These are phyloP conservation scores for Drosophila pseudoobscura DNA, from an alignment of 1,140 invertebrate genomes.

Conservation along the genomic window DNA sequence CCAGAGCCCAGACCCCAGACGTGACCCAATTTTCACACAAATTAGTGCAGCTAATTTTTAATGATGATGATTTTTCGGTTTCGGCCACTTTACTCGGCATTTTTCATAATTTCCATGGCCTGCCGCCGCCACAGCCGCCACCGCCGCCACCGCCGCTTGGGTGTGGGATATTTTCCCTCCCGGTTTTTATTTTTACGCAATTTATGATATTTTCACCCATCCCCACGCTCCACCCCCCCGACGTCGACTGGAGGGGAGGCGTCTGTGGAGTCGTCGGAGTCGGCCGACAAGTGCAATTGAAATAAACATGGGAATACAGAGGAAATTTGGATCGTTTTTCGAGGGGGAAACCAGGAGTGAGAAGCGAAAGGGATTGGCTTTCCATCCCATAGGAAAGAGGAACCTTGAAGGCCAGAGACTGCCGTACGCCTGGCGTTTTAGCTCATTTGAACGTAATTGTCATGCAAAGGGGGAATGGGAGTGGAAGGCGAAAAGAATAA, in stretches of 20 bases:
- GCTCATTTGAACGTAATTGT: constrained; percentile 80
- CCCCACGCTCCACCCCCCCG: neutral
- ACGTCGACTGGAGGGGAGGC: neutral
- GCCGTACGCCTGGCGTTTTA: constrained; percentile 55
- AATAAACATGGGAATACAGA: constrained; percentile 56
- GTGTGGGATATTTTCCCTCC: neutral
- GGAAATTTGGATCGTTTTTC: constrained; percentile 29
- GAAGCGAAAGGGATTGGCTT: neutral
- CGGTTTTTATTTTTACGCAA: constrained; percentile 65
- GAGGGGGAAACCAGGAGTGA: neutral
- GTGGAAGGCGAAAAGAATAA: constrained; percentile 3
- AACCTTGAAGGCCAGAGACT: constrained; percentile 9
- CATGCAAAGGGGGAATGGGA: constrained; percentile 47
- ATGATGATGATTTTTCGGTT: constrained; percentile 65
- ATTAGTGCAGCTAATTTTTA: constrained; percentile 81
- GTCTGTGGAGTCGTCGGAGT: neutral
- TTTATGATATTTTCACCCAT: constrained; percentile 44
- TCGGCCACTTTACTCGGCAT: constrained; percentile 66
- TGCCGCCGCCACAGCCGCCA: neutral
- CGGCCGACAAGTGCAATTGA: constrained; percentile 74
- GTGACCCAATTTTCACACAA: constrained; percentile 77
- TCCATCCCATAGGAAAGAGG: constrained; percentile 7
- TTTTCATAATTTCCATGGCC: constrained; percentile 74
- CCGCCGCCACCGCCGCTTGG: no score
- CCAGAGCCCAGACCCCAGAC: no score